Evolutionary conservation across 1,140 invertebrate species (phyloP).

Genomic region (Drosophila kurseongensis): DNA sequence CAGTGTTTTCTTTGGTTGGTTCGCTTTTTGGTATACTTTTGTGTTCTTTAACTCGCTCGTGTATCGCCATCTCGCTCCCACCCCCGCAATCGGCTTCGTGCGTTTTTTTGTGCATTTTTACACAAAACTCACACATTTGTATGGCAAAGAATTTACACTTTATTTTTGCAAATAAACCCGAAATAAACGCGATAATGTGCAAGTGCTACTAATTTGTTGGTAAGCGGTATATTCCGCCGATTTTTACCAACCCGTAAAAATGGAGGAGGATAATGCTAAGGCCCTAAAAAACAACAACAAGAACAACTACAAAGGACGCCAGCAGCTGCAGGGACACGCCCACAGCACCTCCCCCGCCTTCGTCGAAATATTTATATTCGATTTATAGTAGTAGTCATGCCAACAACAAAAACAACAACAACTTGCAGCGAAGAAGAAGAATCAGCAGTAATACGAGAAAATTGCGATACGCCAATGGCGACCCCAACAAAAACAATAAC

Average conservation of each 20-base stretch:
- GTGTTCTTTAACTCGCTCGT: constrained; percentile 5
- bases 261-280: constrained; percentile 58
- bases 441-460: constrained; percentile 51
- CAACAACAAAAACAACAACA: constrained; percentile 63
- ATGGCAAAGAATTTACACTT: constrained; percentile 22
- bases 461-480: constrained; percentile 78
- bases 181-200: constrained; percentile 18
- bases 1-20: constrained; percentile 2
- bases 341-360: constrained; percentile 29
- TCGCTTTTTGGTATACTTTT: not conserved
- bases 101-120: constrained; percentile 43
- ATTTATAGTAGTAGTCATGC: constrained; percentile 78
- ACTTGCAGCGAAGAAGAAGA: constrained; percentile 21
- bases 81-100: constrained; percentile 34
- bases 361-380: constrained; percentile 19
- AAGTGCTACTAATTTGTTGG: constrained; percentile 24
- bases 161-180: constrained; percentile 15
- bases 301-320: constrained; percentile 61
- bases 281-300: constrained; percentile 25
- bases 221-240: constrained; percentile 19
- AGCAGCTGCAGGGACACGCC: constrained; percentile 55
- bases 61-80: constrained; percentile 23
- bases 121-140: constrained; percentile 21
- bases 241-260: constrained; percentile 45
- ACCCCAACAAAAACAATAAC: constrained; percentile 40